These are phyloP conservation scores for Papilio gigon DNA, from an alignment of 2,888 invertebrate species.

Conservation along the genomic window DNA sequence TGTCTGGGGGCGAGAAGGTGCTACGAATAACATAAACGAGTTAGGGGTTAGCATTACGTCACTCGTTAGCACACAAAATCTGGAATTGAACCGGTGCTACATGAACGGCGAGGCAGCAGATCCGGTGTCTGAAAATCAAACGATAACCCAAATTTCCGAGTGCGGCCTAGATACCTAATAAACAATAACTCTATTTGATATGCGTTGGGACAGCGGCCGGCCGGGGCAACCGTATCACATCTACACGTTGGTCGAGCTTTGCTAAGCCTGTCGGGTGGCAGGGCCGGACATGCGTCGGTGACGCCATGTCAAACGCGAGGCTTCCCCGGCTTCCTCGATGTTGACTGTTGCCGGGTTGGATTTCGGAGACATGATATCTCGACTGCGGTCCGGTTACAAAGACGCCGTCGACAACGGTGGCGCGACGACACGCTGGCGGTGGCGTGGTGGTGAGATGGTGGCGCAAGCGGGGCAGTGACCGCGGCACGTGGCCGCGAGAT, in stretches of 20 bases:
- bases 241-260: conserved; percentile 57
- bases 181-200: conserved; percentile 67
- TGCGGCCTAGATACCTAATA: conserved; percentile 79
- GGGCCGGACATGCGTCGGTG: conserved; percentile 45
- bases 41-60: conserved; percentile 55
- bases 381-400: conserved; percentile 24
- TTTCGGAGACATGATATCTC: conserved; percentile 36
- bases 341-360: conserved; percentile 43
- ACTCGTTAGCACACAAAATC: conserved; percentile 57
- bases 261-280: conserved; percentile 42
- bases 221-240: conserved; percentile 56
- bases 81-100: conserved; percentile 60
- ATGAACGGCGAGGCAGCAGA: conserved; percentile 63
- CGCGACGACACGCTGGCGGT: conserved; percentile 47
- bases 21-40: conserved; percentile 45
- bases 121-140: conserved; percentile 70
- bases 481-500: conserved; percentile 81
- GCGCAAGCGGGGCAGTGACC: conserved; percentile 76
- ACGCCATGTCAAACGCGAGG: conserved; percentile 42
- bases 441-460: conserved; percentile 48
- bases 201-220: conserved; percentile 57
- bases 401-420: conserved; percentile 41
- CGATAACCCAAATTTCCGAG: conserved; percentile 80
- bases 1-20: neutral
- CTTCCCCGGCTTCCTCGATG: conserved; percentile 45